phyloP scores from a whole-genome alignment of 2,113 vertebrate species.

The Solea solea region DNA sequence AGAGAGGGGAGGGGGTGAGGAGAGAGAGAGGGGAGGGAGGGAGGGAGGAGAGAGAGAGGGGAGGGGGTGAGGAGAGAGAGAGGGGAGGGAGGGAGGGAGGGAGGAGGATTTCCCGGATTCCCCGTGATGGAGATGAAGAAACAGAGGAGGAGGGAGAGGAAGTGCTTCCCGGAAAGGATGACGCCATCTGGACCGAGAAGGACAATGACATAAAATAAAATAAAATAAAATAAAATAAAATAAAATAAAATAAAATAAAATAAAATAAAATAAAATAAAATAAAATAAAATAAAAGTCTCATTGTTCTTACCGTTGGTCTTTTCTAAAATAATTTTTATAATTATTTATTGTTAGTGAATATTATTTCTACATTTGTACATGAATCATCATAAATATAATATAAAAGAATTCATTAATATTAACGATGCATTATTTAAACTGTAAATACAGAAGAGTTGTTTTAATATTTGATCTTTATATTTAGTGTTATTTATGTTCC shows the following conservation, averaged over 20 bases:
- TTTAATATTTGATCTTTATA: too few species aligned
- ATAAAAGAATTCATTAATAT: too few species aligned
- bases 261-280: not conserved
- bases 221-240: not conserved
- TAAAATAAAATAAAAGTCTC: not conserved
- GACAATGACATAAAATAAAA: not conserved
- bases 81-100: not conserved
- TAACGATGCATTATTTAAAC: too few species aligned
- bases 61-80: not conserved
- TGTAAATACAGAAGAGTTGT: too few species aligned
- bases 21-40: not conserved
- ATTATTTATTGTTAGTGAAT: too few species aligned
- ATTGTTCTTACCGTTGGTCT: too few species aligned
- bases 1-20: not conserved
- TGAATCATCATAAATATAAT: too few species aligned
- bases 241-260: not conserved
- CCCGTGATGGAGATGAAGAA: conserved; percentile 1
- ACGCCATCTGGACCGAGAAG: conserved; percentile 28
- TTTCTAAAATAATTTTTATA: too few species aligned
- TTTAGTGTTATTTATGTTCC: too few species aligned
- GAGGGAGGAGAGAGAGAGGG: not conserved
- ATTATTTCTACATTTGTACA: too few species aligned
- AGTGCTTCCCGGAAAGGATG: conserved; percentile 81
- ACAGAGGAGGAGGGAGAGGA: conserved; percentile 10
- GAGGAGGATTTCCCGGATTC: conserved; percentile 50